These are phyloP conservation scores for Glaucomys volans DNA, from an alignment of 2,113 vertebrate genomes.

Conservation along the genomic window DNA sequence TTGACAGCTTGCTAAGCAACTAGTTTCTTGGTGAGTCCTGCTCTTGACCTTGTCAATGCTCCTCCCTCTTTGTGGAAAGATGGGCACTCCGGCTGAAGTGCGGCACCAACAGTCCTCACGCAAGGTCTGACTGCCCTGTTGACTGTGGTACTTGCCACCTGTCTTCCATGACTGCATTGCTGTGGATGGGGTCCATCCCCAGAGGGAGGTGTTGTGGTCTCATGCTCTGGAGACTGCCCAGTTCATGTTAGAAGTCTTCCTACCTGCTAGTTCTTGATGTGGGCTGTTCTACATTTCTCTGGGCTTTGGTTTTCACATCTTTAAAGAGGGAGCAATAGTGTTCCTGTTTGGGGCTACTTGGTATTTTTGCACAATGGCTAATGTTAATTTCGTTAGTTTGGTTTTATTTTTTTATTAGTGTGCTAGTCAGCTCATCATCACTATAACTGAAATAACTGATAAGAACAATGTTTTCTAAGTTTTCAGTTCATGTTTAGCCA, in stretches of 20 bases:
- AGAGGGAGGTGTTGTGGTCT: background rate
- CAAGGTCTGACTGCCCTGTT: background rate
- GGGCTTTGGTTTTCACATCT: background rate
- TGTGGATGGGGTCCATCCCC: background rate
- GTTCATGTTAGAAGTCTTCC: background rate
- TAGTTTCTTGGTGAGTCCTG: background rate
- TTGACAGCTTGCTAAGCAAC: background rate
- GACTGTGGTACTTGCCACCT: background rate
- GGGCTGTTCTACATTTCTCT: background rate
- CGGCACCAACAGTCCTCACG: background rate
- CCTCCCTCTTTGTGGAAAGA: background rate
- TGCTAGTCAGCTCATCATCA: too few species aligned
- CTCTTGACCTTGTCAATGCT: background rate
- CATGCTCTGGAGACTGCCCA: background rate
- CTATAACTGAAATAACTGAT: too few species aligned
- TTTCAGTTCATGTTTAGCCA: too few species aligned
- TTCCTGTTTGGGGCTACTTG: background rate
- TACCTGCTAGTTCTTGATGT: background rate
- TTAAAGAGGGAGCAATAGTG: background rate
- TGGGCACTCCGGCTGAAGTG: background rate
- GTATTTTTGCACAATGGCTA: background rate
- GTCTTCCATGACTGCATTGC: background rate
- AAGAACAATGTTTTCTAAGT: too few species aligned
- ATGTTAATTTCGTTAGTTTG: background rate
- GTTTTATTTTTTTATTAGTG: background rate